These are phyloP conservation scores for Urocitellus parryii DNA, from an alignment of 2,113 vertebrate species.

Conservation along the genomic window DNA sequence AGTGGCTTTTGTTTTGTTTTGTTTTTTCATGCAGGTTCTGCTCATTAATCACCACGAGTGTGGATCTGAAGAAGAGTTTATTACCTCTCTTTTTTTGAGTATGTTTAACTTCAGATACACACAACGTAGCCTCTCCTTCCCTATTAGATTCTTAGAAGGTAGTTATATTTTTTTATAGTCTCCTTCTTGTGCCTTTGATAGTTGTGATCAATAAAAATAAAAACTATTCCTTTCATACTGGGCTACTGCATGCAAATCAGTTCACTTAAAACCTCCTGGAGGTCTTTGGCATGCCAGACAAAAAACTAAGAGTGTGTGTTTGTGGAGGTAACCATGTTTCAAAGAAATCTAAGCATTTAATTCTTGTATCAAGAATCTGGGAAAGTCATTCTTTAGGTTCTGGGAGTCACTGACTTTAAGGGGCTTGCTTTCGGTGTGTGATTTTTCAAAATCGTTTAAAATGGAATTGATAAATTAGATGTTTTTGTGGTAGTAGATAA, in stretches of 20 bases:
- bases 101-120: conserved; percentile 93
- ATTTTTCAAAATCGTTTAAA: conserved; percentile 77
- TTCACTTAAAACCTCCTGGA: conserved; percentile 90
- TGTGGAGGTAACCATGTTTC: conserved; percentile 89
- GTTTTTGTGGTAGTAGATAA: conserved; percentile 65
- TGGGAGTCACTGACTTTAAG: conserved; percentile 81
- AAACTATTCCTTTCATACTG: conserved; percentile 87
- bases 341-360: conserved; percentile 82
- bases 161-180: conserved; percentile 90
- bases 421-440: conserved; percentile 74
- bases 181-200: conserved; percentile 91
- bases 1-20: conserved; percentile 92
- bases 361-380: conserved; percentile 74
- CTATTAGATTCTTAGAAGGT: conserved; percentile 92
- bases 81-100: conserved; percentile 93
- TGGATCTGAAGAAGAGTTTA: conserved; percentile 93
- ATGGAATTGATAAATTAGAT: conserved; percentile 71
- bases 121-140: conserved; percentile 91
- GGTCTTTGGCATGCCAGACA: conserved; percentile 90
- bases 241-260: conserved; percentile 90
- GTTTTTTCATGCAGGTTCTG: conserved; percentile 92
- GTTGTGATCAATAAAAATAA: conserved; percentile 87
- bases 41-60: conserved; percentile 92
- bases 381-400: conserved; percentile 65
- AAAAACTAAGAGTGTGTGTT: conserved; percentile 86